Evolutionary conservation across 92 coral and sea anemone species (phyloP).

Genomic region (Anthopleura xanthogrammica): DNA sequence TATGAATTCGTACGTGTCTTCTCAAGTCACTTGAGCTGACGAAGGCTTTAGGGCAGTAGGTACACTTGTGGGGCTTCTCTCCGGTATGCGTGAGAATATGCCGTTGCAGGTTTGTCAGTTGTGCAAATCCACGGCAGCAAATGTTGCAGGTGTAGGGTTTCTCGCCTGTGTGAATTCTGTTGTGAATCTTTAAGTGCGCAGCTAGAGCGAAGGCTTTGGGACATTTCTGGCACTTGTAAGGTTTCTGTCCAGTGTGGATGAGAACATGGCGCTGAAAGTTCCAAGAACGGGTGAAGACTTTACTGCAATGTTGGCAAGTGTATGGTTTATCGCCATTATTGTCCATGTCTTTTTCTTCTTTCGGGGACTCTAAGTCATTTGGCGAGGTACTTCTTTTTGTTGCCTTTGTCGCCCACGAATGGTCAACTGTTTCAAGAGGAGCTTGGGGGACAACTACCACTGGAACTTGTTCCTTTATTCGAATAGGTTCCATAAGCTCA

Average conservation of each 20-base stretch:
- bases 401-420: slow-evolving; percentile 33
- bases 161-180: slow-evolving; percentile 96
- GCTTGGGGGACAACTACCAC: slow-evolving; percentile 37
- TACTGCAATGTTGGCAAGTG: slow-evolving; percentile 96
- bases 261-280: slow-evolving; percentile 96
- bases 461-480: slow-evolving; percentile 44
- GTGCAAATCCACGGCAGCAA: slow-evolving; percentile 97
- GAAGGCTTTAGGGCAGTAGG: slow-evolving; percentile 98
- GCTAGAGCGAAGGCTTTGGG: slow-evolving; percentile 99
- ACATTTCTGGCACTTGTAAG: slow-evolving; percentile 96
- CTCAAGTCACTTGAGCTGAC: slow-evolving; percentile 98
- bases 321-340: slow-evolving; percentile 76
- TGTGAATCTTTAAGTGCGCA: slow-evolving; percentile 97
- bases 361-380: slow-evolving; percentile 56
- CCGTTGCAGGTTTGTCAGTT: slow-evolving; percentile 92
- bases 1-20: slow-evolving; percentile 94
- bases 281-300: slow-evolving; percentile 98
- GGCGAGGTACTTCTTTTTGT: slow-evolving; percentile 37
- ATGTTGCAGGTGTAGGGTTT: slow-evolving; percentile 96
- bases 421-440: slow-evolving; percentile 29
- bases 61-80: slow-evolving; percentile 96
- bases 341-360: slow-evolving; percentile 82
- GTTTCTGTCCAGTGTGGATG: slow-evolving; percentile 98
- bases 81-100: slow-evolving; percentile 98
- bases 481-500: slow-evolving; percentile 36